Evolutionary conservation across 2,888 invertebrate species (phyloP).

Genomic region (Nephrotoma flavescens): DNA sequence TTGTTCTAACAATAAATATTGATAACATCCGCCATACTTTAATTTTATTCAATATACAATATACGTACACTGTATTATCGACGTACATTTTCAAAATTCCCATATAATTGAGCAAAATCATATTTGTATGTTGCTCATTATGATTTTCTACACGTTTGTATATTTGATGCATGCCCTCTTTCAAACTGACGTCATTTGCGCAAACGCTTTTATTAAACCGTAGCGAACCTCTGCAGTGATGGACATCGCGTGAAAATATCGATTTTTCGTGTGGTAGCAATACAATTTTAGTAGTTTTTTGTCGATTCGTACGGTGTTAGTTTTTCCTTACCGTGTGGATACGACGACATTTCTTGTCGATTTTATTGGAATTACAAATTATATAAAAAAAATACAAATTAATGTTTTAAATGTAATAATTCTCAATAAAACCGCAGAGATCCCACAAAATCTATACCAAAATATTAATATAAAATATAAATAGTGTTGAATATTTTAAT

Average conservation of each 20-base stretch:
- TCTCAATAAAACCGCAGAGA: not conserved
- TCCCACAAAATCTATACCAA: not conserved
- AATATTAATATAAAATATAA: not conserved
- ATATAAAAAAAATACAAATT: not conserved
- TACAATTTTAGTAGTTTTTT: slow-evolving; percentile 1
- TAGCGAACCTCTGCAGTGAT: slow-evolving; percentile 11
- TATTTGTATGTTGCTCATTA: not conserved
- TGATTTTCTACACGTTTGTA: not conserved
- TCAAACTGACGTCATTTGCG: slow-evolving; percentile 12
- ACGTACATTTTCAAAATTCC: not conserved
- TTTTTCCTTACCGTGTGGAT: slow-evolving; percentile 5
- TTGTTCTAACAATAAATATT: not conserved
- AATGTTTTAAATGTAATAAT: not conserved
- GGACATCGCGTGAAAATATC: slow-evolving; percentile 13
- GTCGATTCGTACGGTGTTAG: slow-evolving; percentile 10
- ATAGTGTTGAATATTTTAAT: not conserved
- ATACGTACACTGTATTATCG: not conserved
- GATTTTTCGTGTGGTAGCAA: slow-evolving; percentile 10
- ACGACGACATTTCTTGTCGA: slow-evolving; percentile 1
- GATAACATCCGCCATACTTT: not conserved
- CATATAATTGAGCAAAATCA: not conserved
- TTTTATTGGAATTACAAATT: not conserved
- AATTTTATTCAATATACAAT: not conserved
- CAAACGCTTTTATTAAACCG: slow-evolving; percentile 11
- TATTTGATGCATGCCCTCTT: not conserved